phyloP scores from a whole-genome alignment of 2,888 invertebrate genomes.

The Chrysomela aeneicollis region DNA sequence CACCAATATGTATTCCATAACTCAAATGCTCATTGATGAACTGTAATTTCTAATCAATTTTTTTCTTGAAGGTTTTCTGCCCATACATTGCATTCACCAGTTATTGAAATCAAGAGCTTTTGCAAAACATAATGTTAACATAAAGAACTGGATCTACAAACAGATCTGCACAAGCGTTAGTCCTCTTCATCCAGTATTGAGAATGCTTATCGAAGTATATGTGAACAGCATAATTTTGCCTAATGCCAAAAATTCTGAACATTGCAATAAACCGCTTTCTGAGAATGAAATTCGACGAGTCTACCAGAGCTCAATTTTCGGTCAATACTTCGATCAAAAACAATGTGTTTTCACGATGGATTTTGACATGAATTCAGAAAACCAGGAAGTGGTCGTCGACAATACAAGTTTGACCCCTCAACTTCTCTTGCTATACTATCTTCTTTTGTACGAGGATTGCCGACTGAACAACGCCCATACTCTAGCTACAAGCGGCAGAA shows the following conservation, averaged over 20 bases:
- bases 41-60: too few species aligned
- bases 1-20: too few species aligned
- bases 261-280: slow-evolving; percentile 87
- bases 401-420: slow-evolving; percentile 84
- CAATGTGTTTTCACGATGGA: slow-evolving; percentile 68
- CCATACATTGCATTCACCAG: slow-evolving; percentile 96
- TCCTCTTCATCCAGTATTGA: slow-evolving; percentile 91
- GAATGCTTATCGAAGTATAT: slow-evolving; percentile 92
- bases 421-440: slow-evolving; percentile 87
- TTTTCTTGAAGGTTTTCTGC: slow-evolving; percentile 73
- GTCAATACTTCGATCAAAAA: slow-evolving; percentile 73
- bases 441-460: slow-evolving; percentile 91
- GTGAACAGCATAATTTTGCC: slow-evolving; percentile 88
- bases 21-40: too few species aligned
- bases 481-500: slow-evolving; percentile 72
- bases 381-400: slow-evolving; percentile 66
- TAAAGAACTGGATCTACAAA: slow-evolving; percentile 95
- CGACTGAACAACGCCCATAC: slow-evolving; percentile 76
- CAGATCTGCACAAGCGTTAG: slow-evolving; percentile 89
- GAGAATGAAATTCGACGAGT: slow-evolving; percentile 89
- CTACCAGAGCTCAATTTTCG: slow-evolving; percentile 80
- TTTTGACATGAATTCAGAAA: slow-evolving; percentile 57
- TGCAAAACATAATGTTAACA: slow-evolving; percentile 94
- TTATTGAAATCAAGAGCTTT: slow-evolving; percentile 92
- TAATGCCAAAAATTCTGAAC: slow-evolving; percentile 72